These are phyloP conservation scores for Oreotrochilus melanogaster DNA, from an alignment of 2,113 vertebrate genomes.

Conservation along the genomic window DNA sequence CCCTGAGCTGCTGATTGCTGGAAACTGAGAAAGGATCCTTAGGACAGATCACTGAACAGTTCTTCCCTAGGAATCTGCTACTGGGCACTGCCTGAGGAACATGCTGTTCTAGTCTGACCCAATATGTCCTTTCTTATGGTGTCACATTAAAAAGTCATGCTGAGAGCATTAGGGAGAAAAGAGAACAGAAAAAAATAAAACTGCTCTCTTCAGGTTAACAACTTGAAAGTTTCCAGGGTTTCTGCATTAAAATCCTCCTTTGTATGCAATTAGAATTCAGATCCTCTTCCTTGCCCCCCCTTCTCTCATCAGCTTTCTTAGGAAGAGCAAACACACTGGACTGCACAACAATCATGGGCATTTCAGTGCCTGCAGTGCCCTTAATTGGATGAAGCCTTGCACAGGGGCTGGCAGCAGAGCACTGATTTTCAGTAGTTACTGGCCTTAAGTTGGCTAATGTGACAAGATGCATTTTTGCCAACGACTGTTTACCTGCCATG, in stretches of 20 bases:
- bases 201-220: not conserved
- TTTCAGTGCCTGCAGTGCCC: not conserved
- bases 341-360: not conserved
- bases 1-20: not conserved
- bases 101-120: not conserved
- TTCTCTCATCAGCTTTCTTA: not conserved
- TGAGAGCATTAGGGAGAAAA: not conserved
- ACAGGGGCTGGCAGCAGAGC: not conserved
- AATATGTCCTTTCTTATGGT: not conserved
- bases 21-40: not conserved
- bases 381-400: not conserved
- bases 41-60: not conserved
- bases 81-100: not conserved
- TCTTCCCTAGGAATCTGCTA: not conserved
- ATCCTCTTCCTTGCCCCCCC: not conserved
- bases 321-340: not conserved
- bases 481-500: not conserved
- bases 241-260: not conserved
- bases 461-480: not conserved
- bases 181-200: fast-evolving
- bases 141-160: not conserved
- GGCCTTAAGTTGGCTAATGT: not conserved
- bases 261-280: not conserved
- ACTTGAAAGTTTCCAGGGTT: not conserved
- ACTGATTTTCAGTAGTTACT: not conserved